Evolutionary conservation across 2,113 vertebrate genomes (phyloP).

Genomic region (Eulacestoma nigropectus): DNA sequence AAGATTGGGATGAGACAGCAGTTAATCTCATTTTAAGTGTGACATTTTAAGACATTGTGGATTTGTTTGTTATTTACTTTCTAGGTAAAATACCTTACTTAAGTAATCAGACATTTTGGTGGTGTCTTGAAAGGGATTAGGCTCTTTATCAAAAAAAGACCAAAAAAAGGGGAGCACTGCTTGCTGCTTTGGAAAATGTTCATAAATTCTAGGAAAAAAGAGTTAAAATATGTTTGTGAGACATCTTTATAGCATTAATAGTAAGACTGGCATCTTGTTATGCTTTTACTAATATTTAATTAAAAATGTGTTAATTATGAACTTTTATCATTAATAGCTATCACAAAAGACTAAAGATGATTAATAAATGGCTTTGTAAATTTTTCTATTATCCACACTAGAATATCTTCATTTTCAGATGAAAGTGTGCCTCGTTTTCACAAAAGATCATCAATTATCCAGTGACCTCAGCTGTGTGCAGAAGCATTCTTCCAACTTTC

Average conservation of each 20-base stretch:
- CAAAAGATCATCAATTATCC: slow-evolving; percentile 7
- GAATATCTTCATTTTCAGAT: not conserved
- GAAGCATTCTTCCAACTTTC: not conserved
- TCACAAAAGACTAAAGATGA: not conserved
- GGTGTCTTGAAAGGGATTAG: not conserved
- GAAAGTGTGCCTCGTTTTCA: not conserved
- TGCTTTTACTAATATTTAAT: not conserved
- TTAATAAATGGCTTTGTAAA: not conserved
- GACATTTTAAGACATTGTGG: not conserved
- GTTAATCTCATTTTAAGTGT: not conserved
- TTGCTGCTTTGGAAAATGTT: not conserved
- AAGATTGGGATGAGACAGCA: not conserved
- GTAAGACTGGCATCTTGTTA: not conserved
- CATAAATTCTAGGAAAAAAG: not conserved
- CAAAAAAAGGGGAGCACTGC: not conserved
- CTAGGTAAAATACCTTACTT: not conserved
- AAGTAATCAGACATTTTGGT: not conserved
- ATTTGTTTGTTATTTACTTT: not conserved
- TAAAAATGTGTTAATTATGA: not conserved
- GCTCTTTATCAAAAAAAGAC: not conserved
- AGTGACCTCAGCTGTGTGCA: not conserved
- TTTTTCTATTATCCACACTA: not conserved
- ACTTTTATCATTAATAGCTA: not conserved
- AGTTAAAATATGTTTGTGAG: not conserved
- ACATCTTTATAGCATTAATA: not conserved